Base-by-base conservation (phyloP, 1,140 invertebrate species). In the Capitella teleta region DNA sequence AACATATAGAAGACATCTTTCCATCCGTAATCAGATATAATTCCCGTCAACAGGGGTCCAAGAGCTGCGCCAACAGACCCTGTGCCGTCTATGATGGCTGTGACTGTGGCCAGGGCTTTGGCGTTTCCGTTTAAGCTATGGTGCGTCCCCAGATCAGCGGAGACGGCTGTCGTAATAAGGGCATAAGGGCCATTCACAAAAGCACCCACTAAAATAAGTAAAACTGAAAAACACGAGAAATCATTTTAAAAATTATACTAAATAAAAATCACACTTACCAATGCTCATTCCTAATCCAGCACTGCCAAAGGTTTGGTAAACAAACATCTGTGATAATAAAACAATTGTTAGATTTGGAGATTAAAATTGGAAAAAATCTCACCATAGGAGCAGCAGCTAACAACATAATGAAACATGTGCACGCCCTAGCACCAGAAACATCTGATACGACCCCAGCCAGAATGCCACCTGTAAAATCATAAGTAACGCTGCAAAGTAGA, bases 71-170 rank as follows among this genome's bases (percentile, higher is more conserved):
- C 85, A 49, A 93, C 83, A 44, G 87, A 92, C 1, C 91, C 91
- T 4, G 90, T 96, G 28, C 92, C 92, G 74, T 96, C 93, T 47
- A 97, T 95, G 57, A 97, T 94, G 8, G 92, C 87, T 12, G 92
- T 91, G 0, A 97, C 92, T 1, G 92, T 96, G 2, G 92, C 90
- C 38, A 97, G 68, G 10, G 92, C 92, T 70, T 85, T 87, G 0
- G 87, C 74, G 74, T 90, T 89, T 0, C 85, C 85, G 47, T 82
- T 78, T 34, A 96, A 74, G 53, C 81, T 84, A 50, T 81, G 78
- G 75, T 95, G 90, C 1, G 87, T 87, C 55, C 90, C 92, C 1
- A 96, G 73, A 67, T 96, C 91, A 10, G 92, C 87, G 43, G 89
- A 91, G 37, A 97, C 90, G 1, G 90, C 89, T 5, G 93, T 96